Conservation (phyloP, 2,113 vertebrate genomes). For the Myodes glareolus region DNA sequence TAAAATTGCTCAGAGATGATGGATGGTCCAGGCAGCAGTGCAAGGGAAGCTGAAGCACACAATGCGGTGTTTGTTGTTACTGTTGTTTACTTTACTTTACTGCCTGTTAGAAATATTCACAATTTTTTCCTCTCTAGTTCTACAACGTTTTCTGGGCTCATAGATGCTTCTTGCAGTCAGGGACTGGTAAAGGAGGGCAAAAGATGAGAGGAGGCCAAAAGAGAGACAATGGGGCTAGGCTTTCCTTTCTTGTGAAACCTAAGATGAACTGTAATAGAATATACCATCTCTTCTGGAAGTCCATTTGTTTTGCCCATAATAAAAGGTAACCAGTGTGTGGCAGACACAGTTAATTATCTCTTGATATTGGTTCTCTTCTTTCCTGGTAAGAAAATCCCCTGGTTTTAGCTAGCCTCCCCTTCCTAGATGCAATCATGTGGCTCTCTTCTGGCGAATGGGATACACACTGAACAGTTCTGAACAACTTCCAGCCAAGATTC, state of each 20-base stretch:
- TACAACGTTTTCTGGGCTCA: not conserved
- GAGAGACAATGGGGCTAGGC: not conserved
- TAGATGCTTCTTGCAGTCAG: not conserved
- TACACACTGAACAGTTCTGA: not conserved
- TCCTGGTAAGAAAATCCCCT: constrained; percentile 45
- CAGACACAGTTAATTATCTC: constrained; percentile 58
- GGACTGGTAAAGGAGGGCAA: not conserved
- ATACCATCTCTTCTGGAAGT: constrained; percentile 19
- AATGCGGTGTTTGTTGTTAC: not conserved
- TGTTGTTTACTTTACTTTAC: not conserved
- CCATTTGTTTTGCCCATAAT: constrained; percentile 58
- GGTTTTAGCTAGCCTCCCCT: not conserved
- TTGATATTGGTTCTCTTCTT: constrained; percentile 43
- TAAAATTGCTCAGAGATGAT: constrained; percentile 37
- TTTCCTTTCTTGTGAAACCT: constrained; percentile 46
- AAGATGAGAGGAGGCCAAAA: not conserved
- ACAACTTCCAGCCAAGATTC: constrained; percentile 22
- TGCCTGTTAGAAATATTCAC: not conserved
- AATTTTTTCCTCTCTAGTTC: constrained; percentile 47
- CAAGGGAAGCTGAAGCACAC: constrained; percentile 13
- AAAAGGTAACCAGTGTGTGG: constrained; percentile 58
- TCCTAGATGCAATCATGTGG: not conserved
- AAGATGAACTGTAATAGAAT: constrained; percentile 60
- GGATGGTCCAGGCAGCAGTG: not conserved
- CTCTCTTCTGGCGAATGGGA: not conserved